A percentile compares a stretch with the other conserved stretches of the same genome.
phyloP scores from a whole-genome alignment of 30 jellyfish, hydroid and myxozoan species.

The Cassiopea xamachana region DNA sequence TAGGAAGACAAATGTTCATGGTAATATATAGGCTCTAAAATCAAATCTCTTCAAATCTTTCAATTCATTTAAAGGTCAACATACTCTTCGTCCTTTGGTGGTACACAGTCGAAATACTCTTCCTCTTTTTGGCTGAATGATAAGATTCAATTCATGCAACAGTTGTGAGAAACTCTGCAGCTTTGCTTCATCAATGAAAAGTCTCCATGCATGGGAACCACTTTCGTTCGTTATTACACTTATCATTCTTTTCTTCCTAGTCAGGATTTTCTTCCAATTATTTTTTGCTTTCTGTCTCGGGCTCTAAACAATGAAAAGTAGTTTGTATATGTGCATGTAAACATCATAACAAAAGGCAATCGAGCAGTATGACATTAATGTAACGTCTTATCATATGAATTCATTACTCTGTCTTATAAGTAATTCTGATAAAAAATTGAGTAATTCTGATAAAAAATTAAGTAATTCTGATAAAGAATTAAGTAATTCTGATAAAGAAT shows the following conservation, averaged over 20 bases:
- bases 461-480: too few relatives aligned
- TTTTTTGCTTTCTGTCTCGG: conserved; percentile 22
- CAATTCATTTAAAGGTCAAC: neutral
- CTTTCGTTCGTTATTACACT: conserved; percentile 27
- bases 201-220: conserved; percentile 46
- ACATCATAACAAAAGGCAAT: too few relatives aligned
- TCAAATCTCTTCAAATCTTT: too few relatives aligned
- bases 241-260: conserved; percentile 38
- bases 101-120: conserved; percentile 77
- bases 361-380: too few relatives aligned
- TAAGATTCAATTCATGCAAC: conserved; percentile 60
- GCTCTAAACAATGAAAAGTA: neutral
- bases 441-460: too few relatives aligned
- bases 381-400: too few relatives aligned
- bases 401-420: too few relatives aligned
- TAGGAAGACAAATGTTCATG: too few relatives aligned
- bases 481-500: too few relatives aligned
- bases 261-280: conserved; percentile 42
- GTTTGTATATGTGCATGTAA: too few relatives aligned
- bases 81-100: conserved; percentile 76
- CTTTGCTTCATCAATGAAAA: conserved; percentile 56
- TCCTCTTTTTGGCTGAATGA: conserved; percentile 70
- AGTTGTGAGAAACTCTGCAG: conserved; percentile 46
- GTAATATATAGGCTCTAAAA: too few relatives aligned
- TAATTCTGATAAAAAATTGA: too few relatives aligned